Conservation (phyloP, 2,888 invertebrate genomes). For the Caenorhabditis sp. region DNA sequence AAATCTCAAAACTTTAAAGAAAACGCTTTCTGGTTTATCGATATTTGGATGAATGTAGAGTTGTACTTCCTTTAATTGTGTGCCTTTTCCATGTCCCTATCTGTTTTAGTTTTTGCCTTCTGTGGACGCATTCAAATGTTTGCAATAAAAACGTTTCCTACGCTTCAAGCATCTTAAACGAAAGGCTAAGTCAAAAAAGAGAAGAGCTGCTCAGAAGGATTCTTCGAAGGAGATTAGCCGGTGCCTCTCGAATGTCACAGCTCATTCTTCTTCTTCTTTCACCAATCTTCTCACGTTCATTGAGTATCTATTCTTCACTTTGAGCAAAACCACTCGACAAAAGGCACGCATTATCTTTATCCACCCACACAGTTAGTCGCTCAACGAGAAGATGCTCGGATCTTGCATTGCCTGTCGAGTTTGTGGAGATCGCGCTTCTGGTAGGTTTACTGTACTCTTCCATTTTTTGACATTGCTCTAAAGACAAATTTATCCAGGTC, state of each 20-base stretch:
- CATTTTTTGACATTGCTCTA: background rate
- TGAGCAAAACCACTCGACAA: background rate
- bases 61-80: no score
- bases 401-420: slow-evolving; percentile 43
- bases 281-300: slow-evolving; percentile 57
- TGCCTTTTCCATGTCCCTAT: slow-evolving; percentile 4
- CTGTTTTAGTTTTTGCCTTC: background rate
- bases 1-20: slow-evolving; percentile 34
- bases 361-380: background rate
- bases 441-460: slow-evolving; percentile 24
- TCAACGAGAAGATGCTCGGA: background rate
- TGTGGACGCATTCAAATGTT: no score
- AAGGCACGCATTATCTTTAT: background rate
- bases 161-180: no score
- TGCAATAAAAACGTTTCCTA: no score
- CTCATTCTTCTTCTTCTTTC: no score
- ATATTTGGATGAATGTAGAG: no score
- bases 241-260: slow-evolving; percentile 44
- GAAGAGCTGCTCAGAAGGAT: background rate
- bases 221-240: slow-evolving; percentile 4
- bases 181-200: background rate
- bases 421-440: slow-evolving; percentile 74
- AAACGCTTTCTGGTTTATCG: no score
- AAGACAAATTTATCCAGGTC: slow-evolving; percentile 55
- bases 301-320: slow-evolving; percentile 21